Evolutionary conservation across 1,140 invertebrate species (phyloP), one percentile per base, ranked within the genome.

Genomic region (Oscheius sp.): DNA sequence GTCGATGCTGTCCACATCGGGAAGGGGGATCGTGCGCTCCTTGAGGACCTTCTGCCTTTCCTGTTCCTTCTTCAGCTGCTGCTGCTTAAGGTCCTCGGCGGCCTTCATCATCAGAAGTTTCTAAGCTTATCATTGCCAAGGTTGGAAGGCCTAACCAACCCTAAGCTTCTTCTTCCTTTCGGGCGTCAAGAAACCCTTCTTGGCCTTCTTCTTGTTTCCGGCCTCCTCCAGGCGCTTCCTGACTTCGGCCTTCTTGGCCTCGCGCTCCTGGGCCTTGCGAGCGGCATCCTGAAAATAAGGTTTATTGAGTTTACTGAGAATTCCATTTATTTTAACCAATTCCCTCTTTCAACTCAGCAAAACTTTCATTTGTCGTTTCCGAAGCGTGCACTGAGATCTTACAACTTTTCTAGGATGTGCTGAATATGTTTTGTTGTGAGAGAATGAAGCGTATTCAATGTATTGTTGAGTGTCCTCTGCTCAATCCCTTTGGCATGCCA

Each of bases 91-190:
- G 87, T 99, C 95, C 88, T 99, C 96, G 82, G 96, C 95, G 85
- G 96, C 96, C 90, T 98, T 99, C 88, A 97, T 95, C 91, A 97
- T 95, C 88, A 99, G 89, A 88, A 99, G 88, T 89, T 97, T 86
- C 88, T 89, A 82, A 18, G 87, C 83, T 46, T 66, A 4, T 55
- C 2, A n/a, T n/a, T n/a, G n/a, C n/a, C n/a, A n/a, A 46, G 28
- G 28, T 1, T 20, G 18, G 1, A 15, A 31, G 4, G 2, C 1
- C 31, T 4, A 23, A 59, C 15, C 34, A 13, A 93, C 81, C 36
- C 82, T 80, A 34, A 83, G 82, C 77, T 83, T 83, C 83, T 84
- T 83, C 80, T 83, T 83, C 42, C 82, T 78, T 66, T 83, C 82
- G 23, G 82, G 82, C 13, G 82, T 83, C 35, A 83, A 46, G 78